phyloP scores from a whole-genome alignment of 2,113 vertebrate species.

The Emydocephalus ijimae region DNA sequence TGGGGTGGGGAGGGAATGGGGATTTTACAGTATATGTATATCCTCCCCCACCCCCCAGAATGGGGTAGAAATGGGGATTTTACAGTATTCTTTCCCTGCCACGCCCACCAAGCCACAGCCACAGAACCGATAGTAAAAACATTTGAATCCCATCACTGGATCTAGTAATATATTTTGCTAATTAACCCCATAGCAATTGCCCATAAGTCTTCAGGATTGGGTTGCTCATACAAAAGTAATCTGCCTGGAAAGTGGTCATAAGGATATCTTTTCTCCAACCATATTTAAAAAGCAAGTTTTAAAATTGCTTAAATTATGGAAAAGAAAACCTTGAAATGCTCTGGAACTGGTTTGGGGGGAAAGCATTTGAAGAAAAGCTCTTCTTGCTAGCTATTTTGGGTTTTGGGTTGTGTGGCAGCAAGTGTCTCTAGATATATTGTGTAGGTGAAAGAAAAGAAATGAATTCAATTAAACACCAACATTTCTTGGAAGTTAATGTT shows the following conservation, averaged over 20 bases:
- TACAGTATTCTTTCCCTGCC: too few species aligned
- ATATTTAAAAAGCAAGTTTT: neutral
- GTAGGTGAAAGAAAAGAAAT: neutral
- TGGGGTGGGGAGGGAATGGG: too few species aligned
- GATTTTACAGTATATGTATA: too few species aligned
- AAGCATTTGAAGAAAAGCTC: neutral
- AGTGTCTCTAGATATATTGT: neutral
- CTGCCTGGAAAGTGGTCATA: neutral
- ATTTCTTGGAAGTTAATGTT: neutral
- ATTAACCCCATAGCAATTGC: neutral
- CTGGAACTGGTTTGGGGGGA: neutral
- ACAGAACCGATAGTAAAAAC: too few species aligned
- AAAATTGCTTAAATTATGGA: neutral
- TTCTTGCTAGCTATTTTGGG: neutral
- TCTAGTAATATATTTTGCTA: neutral
- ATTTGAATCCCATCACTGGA: too few species aligned
- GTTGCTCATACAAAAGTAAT: neutral
- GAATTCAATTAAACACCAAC: neutral
- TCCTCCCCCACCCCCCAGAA: too few species aligned
- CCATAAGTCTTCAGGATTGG: neutral
- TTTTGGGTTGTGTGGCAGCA: neutral
- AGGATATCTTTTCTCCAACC: neutral
- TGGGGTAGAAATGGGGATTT: too few species aligned
- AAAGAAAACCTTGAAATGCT: neutral
- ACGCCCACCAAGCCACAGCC: too few species aligned